These are phyloP conservation scores for Perizoma affinitatum DNA, from an alignment of 2,888 invertebrate genomes.

Conservation along the genomic window DNA sequence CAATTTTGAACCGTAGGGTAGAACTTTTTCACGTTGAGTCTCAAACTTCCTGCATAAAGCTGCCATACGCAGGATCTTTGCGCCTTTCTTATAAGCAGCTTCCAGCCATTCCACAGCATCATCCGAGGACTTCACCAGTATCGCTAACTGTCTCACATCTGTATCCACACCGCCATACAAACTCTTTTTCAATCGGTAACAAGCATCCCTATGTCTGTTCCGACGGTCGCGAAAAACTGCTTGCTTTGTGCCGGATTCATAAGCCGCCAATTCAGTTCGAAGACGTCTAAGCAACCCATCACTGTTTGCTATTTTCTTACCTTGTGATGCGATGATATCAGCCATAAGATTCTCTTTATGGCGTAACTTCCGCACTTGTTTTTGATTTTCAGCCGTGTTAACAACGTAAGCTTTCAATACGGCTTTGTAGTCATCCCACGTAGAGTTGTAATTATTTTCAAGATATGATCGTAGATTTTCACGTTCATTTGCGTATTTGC, in stretches of 20 bases:
- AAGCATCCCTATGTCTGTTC: slow-evolving; percentile 67
- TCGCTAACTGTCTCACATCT: slow-evolving; percentile 59
- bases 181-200: slow-evolving; percentile 57
- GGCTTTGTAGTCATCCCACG: slow-evolving; percentile 73
- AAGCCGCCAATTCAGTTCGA: slow-evolving; percentile 65
- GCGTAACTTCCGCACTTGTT: slow-evolving; percentile 67
- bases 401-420: slow-evolving; percentile 66
- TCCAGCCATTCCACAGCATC: slow-evolving; percentile 69
- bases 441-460: slow-evolving; percentile 64
- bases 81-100: slow-evolving; percentile 70
- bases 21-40: slow-evolving; percentile 79
- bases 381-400: slow-evolving; percentile 72
- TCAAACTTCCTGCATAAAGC: slow-evolving; percentile 83
- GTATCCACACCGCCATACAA: slow-evolving; percentile 56
- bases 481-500: slow-evolving; percentile 59
- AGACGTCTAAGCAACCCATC: slow-evolving; percentile 65
- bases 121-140: slow-evolving; percentile 67
- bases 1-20: slow-evolving; percentile 61
- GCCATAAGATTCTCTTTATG: slow-evolving; percentile 74
- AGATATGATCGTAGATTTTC: slow-evolving; percentile 68
- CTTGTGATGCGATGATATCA: slow-evolving; percentile 73
- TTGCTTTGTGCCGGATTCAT: slow-evolving; percentile 76
- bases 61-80: slow-evolving; percentile 77
- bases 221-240: slow-evolving; percentile 73
- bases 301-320: slow-evolving; percentile 70